phyloP scores from a whole-genome alignment of 2,113 vertebrate genomes.

The Eptatretus burgeri region DNA sequence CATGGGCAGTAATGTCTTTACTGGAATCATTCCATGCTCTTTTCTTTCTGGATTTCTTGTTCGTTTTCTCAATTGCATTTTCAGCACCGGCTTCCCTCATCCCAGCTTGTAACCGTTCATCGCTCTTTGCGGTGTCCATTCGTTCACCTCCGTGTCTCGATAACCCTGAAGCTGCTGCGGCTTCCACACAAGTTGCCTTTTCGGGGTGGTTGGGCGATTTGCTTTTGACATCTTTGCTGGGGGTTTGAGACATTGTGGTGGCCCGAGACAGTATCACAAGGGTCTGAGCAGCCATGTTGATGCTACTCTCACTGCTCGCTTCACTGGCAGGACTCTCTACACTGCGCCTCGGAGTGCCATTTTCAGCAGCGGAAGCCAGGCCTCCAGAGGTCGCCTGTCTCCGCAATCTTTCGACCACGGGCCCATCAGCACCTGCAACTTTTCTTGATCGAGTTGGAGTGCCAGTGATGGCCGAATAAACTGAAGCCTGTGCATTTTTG shows the following conservation, averaged over 20 bases:
- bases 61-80: neutral
- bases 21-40: no score
- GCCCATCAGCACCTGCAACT: neutral
- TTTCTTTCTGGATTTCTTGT: no score
- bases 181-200: neutral
- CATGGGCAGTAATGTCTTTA: neutral
- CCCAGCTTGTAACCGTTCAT: neutral
- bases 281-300: constrained; percentile 3
- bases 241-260: neutral
- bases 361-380: neutral
- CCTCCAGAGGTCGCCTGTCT: neutral
- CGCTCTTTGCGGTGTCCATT: neutral
- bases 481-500: neutral
- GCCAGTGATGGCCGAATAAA: neutral
- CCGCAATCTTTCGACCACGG: neutral
- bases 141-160: neutral
- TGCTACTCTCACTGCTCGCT: neutral
- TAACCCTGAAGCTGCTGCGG: neutral
- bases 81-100: neutral
- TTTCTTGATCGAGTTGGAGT: neutral
- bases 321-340: neutral
- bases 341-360: neutral
- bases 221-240: neutral
- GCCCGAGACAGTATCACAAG: constrained; percentile 2
- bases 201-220: no score